Base-by-base conservation (phyloP, 1,140 invertebrate species). In the Drosophila trapezifrons region DNA sequence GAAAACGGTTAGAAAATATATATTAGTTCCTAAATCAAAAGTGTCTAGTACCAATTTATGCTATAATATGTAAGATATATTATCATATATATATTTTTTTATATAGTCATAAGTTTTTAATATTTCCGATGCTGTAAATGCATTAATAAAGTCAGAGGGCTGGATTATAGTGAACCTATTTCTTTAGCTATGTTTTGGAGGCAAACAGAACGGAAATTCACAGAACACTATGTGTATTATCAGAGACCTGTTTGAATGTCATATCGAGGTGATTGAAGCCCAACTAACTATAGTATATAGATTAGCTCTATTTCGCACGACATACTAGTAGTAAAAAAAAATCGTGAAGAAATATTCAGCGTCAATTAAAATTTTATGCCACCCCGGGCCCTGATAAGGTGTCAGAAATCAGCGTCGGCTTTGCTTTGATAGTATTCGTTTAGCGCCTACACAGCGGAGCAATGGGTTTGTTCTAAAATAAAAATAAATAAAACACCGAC, bases 171-270 rank as follows among this genome's bases (percentile, higher is more conserved):
- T 4, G 13, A 40, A 40, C 15, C 1, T 0, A 25, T 17, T 43
- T 37, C 15, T 29, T 47, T 20, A 6, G 10, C 29, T 12, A 3
- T 40, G 18, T 13, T 65, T 62, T 67, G 57, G 29, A 20, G 27
- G 45, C 37, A 67, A 67, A 42, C 10, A n/a, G 45, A 49, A 49
- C 43, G 64, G 64, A 65, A 65, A 52, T 43, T 40, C 20, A 55
- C 47, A 25, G 9, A 5, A 25, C 25, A 29, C 22, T 51, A 15
- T 35, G 32, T 45, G 35, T 56, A 42, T 20, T 64, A 64, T 47
- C 65, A 64, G 38, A 55, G 43, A 29, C 42, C 27, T 47, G 20
- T 76, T 64, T 76, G 77, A 83, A 83, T 80, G 80, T 83, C 80
- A 80, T 59, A 76, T 40, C 66, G 72, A 84, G 81, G 81, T 73